Base-by-base conservation (phyloP, 2,113 vertebrate species). In the Scalopus aquaticus region DNA sequence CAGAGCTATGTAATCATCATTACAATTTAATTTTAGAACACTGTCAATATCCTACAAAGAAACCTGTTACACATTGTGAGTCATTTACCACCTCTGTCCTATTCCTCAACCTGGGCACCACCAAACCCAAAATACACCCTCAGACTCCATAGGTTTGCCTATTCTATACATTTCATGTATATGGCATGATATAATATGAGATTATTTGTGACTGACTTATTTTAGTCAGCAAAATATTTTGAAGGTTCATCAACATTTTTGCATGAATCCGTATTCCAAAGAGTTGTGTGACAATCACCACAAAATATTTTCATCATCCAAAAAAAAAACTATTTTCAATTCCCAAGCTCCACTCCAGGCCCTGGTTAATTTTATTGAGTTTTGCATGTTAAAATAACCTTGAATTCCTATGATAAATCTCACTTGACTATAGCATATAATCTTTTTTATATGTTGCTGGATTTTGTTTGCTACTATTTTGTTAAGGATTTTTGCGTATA, bases 11-110 rank as follows among this genome's bases (percentile, higher is more conserved):
- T 70, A 69, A 22, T 10, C 24, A 70, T 62, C 62, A 82, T n/a
- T n/a, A n/a, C n/a, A n/a, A n/a, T 70, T 88, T 83, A 72, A 37
- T 44, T 92, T 77, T 92, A 70, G 72, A 83, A n/a, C 19, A 37
- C 30, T 70, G 35, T 44, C 35, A 24, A 37, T 62, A 73, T 49
- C 26, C 54, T 89, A 26, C 22, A 80, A 85, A 88, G 24, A 54
- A 72, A 37, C 28, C 12, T n/a, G 15, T 6, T 76, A 26, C 16
- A 17, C 49, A 24, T 67, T 54, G 70, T 5, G 0, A 16, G 62
- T 72, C 51, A 17, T 8, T 83, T 4, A 15, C 26, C 73, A 10
- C 42, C 5, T 24, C 19, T 32, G 11, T 1, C 9, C 32, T 12
- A 37, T 8, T 1, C 10, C 0, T 9, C 0, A 12, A 24, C 9